A percentile compares a stretch with the other conserved stretches of the same genome.
phyloP scores from a whole-genome alignment of 2,113 vertebrate genomes.

The Leucosticte australis region DNA sequence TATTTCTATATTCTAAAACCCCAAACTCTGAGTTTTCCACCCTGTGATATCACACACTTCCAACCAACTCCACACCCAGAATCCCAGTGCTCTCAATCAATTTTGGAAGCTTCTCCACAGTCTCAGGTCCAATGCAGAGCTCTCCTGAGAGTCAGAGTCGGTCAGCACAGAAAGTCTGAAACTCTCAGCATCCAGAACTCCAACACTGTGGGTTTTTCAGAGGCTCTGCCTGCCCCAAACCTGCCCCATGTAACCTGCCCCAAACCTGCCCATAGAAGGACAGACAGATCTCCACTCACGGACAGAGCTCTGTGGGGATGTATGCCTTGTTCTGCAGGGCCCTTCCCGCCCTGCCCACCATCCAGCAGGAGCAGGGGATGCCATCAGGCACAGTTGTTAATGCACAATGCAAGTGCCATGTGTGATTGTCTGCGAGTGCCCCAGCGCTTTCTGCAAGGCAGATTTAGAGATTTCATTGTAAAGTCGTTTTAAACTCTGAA shows the following conservation, averaged over 20 bases:
- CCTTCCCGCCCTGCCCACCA: neutral
- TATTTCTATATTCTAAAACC: neutral
- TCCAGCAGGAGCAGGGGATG: neutral
- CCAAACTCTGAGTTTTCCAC: neutral
- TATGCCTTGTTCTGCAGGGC: neutral
- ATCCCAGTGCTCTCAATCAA: neutral
- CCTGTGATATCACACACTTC: neutral
- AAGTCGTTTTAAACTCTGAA: slow-evolving; percentile 60
- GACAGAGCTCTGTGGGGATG: neutral
- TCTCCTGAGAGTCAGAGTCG: neutral
- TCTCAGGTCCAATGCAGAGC: neutral
- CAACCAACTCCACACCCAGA: neutral
- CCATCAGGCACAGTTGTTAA: neutral
- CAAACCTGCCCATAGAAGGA: neutral
- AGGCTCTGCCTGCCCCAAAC: neutral
- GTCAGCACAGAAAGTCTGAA: neutral
- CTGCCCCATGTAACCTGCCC: fast-evolving
- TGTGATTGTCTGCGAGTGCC: neutral
- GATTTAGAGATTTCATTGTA: slow-evolving; percentile 28
- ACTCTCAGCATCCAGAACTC: neutral
- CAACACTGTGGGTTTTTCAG: neutral
- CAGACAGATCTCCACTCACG: fast-evolving
- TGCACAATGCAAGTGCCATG: neutral
- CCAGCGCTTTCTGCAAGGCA: neutral
- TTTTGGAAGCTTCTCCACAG: neutral